Percentiles rank a stretch among this genome's conserved stretches.
Evolutionary conservation across 2,113 vertebrate genomes (phyloP).

Genomic region (Lophura nycthemera): DNA sequence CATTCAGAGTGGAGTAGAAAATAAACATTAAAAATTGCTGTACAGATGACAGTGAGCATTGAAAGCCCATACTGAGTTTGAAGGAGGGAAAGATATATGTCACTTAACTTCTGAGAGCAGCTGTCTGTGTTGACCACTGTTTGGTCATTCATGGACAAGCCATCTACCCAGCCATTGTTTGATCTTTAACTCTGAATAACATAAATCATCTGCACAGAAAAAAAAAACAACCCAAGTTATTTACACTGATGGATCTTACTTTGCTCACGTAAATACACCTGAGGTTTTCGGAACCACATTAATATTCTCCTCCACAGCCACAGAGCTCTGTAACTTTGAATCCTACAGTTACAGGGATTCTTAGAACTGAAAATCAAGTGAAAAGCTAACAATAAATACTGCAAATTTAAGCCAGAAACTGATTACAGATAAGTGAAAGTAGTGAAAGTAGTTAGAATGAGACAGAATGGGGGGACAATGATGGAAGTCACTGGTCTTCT

Average conservation of each 20-base stretch:
- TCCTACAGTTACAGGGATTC: not conserved
- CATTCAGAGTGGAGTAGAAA: not conserved
- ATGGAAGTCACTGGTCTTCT: not conserved
- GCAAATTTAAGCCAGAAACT: not conserved
- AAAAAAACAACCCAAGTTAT: not conserved
- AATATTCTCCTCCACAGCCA: not conserved
- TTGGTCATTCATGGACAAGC: not conserved
- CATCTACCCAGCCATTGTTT: rapidly evolving
- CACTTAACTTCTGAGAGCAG: not conserved
- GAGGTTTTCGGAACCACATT: not conserved
- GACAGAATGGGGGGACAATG: not conserved
- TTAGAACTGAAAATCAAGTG: not conserved
- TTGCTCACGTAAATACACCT: not conserved
- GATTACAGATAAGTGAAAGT: not conserved
- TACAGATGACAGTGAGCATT: not conserved
- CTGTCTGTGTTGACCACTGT: not conserved
- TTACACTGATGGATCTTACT: not conserved
- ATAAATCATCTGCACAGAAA: not conserved
- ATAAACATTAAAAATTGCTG: not conserved
- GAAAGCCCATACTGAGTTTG: not conserved
- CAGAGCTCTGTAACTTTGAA: not conserved
- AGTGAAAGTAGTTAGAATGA: not conserved
- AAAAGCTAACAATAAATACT: not conserved
- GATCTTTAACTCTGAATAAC: not conserved
- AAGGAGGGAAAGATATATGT: not conserved